These are phyloP conservation scores for Hephaestus fuliginosus DNA, from an alignment of 2,797 vertebrate species.

Conservation along the genomic window DNA sequence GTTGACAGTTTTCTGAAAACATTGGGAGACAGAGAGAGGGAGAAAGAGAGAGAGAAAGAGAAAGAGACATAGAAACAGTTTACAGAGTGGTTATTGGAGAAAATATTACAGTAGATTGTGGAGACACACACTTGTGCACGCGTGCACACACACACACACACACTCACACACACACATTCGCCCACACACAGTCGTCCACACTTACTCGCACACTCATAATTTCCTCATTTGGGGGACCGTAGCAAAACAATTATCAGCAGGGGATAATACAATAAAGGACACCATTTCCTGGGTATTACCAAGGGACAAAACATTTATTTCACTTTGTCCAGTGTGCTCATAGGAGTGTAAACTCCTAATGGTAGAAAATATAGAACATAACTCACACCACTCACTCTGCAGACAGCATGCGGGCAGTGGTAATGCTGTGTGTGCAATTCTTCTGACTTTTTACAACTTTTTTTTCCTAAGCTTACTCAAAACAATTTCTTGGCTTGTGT, in stretches of 20 bases:
- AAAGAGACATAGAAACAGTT: slow-evolving; percentile 32
- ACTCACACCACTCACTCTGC: slow-evolving; percentile 55
- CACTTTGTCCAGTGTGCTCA: slow-evolving; percentile 73
- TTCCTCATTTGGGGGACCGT: slow-evolving; percentile 72
- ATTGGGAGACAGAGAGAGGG: background rate
- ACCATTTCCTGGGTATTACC: slow-evolving; percentile 76
- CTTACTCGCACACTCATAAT: slow-evolving; percentile 60
- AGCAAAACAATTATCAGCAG: slow-evolving; percentile 77
- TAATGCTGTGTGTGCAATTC: slow-evolving; percentile 47
- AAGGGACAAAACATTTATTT: slow-evolving; percentile 79
- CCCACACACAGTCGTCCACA: slow-evolving; percentile 45
- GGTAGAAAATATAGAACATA: slow-evolving; percentile 49
- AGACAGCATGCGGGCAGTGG: slow-evolving; percentile 37
- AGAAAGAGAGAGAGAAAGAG: background rate
- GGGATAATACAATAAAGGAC: slow-evolving; percentile 79
- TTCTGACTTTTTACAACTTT: slow-evolving; percentile 14
- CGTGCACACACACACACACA: too few species aligned
- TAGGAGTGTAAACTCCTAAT: slow-evolving; percentile 61
- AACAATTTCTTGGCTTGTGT: background rate
- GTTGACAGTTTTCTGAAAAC: slow-evolving; percentile 63
- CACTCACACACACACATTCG: background rate
- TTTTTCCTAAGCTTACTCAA: background rate
- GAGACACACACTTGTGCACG: background rate
- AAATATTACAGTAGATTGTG: slow-evolving; percentile 58
- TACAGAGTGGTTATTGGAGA: slow-evolving; percentile 55